Evolutionary conservation across 2,888 invertebrate species (phyloP).

Genomic region (Drosophila robusta): DNA sequence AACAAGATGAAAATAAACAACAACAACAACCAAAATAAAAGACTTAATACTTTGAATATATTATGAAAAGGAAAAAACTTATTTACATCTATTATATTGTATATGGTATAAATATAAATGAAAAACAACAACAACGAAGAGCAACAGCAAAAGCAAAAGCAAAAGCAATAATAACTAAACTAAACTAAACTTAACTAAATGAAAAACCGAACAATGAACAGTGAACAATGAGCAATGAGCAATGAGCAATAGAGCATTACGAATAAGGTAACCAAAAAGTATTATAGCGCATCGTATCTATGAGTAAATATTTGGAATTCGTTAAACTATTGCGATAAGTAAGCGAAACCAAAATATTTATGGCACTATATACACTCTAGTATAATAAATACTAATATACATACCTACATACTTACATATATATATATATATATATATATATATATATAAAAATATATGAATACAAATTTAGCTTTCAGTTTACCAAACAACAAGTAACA

Average conservation of each 20-base stretch:
- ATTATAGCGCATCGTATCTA: constrained; percentile 67
- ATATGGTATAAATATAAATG: constrained; percentile 41
- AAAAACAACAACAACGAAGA: constrained; percentile 36
- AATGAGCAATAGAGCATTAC: constrained; percentile 66
- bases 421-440: constrained; percentile 36
- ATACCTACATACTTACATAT: constrained; percentile 36
- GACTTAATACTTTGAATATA: constrained; percentile 78
- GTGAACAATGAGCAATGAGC: constrained; percentile 9
- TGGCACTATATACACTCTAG: constrained; percentile 65
- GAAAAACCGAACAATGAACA: constrained; percentile 19
- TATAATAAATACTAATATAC: constrained; percentile 13
- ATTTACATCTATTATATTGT: constrained; percentile 72
- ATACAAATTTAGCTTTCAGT: constrained; percentile 59
- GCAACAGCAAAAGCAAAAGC: constrained; percentile 35
- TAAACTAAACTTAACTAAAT: constrained; percentile 9
- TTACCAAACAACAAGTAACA: constrained; percentile 35
- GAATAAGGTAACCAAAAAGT: constrained; percentile 70
- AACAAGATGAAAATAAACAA: constrained; percentile 47
- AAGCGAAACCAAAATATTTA: constrained; percentile 66
- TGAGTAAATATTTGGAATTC: constrained; percentile 75
- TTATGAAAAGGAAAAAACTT: constrained; percentile 41
- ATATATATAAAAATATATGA: constrained; percentile 29
- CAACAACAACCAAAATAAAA: constrained; percentile 76
- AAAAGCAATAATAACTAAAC: constrained; percentile 43
- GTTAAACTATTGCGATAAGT: constrained; percentile 79